phyloP scores from a whole-genome alignment of 2,113 vertebrate species.

The Heliornis fulica region DNA sequence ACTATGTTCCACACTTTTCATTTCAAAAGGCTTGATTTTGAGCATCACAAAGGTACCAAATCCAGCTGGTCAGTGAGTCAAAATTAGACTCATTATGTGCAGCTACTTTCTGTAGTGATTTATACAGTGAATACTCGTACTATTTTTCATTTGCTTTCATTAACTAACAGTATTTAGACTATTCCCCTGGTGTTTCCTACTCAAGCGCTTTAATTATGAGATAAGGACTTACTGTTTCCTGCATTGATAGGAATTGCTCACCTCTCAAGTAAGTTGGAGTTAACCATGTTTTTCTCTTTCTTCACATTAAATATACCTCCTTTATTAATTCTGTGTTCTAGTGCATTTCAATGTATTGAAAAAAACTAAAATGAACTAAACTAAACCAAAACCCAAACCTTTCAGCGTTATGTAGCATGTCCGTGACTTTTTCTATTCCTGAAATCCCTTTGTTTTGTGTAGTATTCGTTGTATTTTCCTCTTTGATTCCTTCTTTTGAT shows the following conservation, averaged over 20 bases:
- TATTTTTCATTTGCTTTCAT: neutral
- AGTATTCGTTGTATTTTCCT: neutral
- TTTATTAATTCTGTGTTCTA: neutral
- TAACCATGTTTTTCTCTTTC: neutral
- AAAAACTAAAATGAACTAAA: neutral
- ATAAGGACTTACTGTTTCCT: slow-evolving; percentile 37
- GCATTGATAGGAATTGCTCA: slow-evolving; percentile 8
- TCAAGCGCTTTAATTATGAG: slow-evolving; percentile 45
- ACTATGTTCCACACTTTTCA: neutral
- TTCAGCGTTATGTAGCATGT: neutral
- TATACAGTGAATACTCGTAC: neutral
- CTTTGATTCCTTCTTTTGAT: neutral
- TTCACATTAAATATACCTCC: neutral
- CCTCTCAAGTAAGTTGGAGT: neutral
- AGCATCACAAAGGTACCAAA: neutral
- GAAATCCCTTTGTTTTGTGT: neutral
- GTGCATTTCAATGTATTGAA: neutral
- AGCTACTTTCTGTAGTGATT: neutral
- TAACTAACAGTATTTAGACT: slow-evolving; percentile 10
- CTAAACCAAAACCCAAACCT: neutral
- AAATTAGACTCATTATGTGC: neutral
- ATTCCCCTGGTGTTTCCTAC: neutral
- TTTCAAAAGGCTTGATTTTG: neutral
- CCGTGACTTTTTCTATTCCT: neutral
- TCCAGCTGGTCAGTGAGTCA: neutral